phyloP scores from a whole-genome alignment of 2,797 vertebrate species.

The Ispidina picta region DNA sequence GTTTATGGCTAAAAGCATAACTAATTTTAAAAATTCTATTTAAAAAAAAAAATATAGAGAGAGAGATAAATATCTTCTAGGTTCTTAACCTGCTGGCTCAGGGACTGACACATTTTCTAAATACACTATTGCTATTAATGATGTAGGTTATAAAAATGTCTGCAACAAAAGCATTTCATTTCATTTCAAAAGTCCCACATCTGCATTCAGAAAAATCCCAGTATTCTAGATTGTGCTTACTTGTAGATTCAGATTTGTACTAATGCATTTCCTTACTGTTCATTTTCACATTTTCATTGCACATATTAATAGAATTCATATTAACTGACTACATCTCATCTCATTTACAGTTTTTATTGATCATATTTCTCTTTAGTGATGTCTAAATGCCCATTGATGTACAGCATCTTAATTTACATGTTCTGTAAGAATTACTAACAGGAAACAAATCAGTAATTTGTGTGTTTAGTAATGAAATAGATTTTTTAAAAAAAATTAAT shows the following conservation, averaged over 20 bases:
- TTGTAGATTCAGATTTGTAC: not conserved
- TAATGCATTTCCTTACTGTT: not conserved
- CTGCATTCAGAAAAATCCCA: not conserved
- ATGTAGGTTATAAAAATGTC: not conserved
- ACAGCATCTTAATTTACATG: not conserved
- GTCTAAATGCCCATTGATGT: not conserved
- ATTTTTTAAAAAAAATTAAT: not conserved
- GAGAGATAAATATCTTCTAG: not conserved
- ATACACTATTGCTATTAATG: not conserved
- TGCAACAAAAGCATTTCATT: not conserved
- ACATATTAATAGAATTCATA: not conserved
- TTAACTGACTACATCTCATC: not conserved
- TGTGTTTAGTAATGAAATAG: not conserved
- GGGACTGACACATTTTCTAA: conserved; percentile 19
- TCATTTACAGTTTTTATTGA: not conserved
- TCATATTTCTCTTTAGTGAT: no score
- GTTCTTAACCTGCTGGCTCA: conserved; percentile 44
- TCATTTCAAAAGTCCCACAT: not conserved
- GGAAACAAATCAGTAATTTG: not conserved
- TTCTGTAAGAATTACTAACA: not conserved
- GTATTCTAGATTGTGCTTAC: not conserved
- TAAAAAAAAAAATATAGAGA: not conserved
- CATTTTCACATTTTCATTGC: not conserved
- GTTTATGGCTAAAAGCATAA: not conserved
- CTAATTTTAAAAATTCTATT: not conserved